These are phyloP conservation scores for Phengaris alcon DNA, from an alignment of 2,888 invertebrate species.

Conservation along the genomic window DNA sequence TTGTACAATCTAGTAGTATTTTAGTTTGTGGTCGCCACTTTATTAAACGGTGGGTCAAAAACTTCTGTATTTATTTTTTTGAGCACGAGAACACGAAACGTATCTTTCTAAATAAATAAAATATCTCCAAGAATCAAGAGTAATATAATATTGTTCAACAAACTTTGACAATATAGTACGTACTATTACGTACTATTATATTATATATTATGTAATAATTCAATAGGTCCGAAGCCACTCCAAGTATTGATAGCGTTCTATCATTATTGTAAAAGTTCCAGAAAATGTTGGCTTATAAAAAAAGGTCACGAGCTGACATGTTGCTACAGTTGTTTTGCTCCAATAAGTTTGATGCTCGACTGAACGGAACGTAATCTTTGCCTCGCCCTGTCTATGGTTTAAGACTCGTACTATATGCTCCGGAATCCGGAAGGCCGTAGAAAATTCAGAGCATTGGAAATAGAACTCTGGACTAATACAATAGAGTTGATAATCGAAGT, in stretches of 20 bases:
- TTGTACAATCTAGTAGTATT: no score
- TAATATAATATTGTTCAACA: not conserved
- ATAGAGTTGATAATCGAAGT: no score
- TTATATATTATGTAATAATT: not conserved
- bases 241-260: not conserved
- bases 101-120: no score
- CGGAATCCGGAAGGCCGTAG: no score
- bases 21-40: no score
- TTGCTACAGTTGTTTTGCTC: constrained; percentile 49
- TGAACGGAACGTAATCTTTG: constrained; percentile 55
- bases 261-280: constrained; percentile 11
- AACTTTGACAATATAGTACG: not conserved
- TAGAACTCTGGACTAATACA: no score
- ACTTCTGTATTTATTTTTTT: no score
- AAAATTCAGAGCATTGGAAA: no score
- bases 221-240: not conserved
- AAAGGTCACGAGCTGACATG: not conserved
- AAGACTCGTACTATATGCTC: no score
- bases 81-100: no score
- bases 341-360: constrained; percentile 57
- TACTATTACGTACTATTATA: not conserved
- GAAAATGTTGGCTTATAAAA: not conserved
- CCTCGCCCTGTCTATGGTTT: constrained; percentile 37
- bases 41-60: no score
- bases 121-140: no score